Evolutionary conservation across 2,888 invertebrate species (phyloP).

Genomic region (Syrphus vitripennis): DNA sequence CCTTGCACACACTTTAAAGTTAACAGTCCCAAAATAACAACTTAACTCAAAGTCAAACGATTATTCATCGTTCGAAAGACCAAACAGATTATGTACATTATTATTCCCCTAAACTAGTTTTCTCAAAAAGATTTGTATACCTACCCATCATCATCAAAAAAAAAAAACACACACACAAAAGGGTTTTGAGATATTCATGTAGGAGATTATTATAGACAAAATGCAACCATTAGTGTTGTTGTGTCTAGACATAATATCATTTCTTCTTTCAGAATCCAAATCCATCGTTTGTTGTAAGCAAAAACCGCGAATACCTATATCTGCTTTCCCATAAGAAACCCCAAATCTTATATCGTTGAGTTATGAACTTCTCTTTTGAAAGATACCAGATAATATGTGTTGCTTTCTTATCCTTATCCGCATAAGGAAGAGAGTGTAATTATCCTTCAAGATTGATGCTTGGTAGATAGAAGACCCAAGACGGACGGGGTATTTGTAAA

Average conservation of each 20-base stretch:
- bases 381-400: conserved; percentile 10
- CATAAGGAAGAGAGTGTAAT: conserved; percentile 45
- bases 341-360: conserved; percentile 64
- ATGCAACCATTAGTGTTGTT: conserved; percentile 42
- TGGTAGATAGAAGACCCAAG: background rate
- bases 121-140: background rate
- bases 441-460: conserved; percentile 49
- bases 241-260: conserved; percentile 67
- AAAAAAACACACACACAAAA: background rate
- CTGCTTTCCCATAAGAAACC: conserved; percentile 51
- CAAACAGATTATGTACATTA: background rate
- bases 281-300: conserved; percentile 26
- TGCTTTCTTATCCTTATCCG: background rate
- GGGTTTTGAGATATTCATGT: background rate
- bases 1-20: background rate
- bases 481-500: conserved; percentile 10
- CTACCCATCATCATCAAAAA: background rate
- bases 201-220: background rate
- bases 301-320: too few relatives aligned
- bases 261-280: conserved; percentile 43
- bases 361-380: conserved; percentile 46
- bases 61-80: background rate
- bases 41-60: background rate
- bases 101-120: background rate
- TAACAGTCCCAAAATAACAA: background rate